Evolutionary conservation across 2,113 vertebrate genomes (phyloP), one percentile per base, ranked within the genome.

Genomic region (Vanacampus margaritifer): DNA sequence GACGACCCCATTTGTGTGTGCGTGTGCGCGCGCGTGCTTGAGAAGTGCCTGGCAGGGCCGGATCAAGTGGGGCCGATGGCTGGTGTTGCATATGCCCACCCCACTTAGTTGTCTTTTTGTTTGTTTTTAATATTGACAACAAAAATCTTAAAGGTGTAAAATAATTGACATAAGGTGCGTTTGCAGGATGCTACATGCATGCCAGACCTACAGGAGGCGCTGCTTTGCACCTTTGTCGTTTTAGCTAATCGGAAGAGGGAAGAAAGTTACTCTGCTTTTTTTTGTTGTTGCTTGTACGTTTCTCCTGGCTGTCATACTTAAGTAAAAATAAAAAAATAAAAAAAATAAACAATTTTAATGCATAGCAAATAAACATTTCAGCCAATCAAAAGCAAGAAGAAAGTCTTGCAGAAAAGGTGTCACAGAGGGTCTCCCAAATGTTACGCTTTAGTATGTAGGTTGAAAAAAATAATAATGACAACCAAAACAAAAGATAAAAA

Each of bases 1-100:
- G 93, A 94, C 93, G 93, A 94, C 93, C 93, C 93, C 85, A 92
- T 89, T 92, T 90, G 90, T 90, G 91, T 92, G 91, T 92, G 92
- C 13, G 90, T 91, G 92, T 90, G 91, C 89, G 89, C 91, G 93
- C 16, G 91, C 90, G 90, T 91, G 92, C 90, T 56, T 28, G 26
- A n/a, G 48, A 50, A 17, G 53, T 56, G 53, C 24, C 53, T 53
- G 23, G 9, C 51, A 53, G 23, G 26, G 53, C 26, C 24, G 54
- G 26, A 57, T 57, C 26, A 57, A 57, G 2, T 57, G 16, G 26
- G 54, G 54, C 14, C 54, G 17, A 57, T 6, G 13, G 13, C 26
- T 32, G 54, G 16, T 6, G 14, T 5, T 32, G 14, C 16, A 32
- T 7, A 32, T 3, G 26, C 26, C 54, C 54, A 32, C 26, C 26